Evolutionary conservation across 2,113 vertebrate species (phyloP).

Genomic region (Pseudorectes ferrugineus): DNA sequence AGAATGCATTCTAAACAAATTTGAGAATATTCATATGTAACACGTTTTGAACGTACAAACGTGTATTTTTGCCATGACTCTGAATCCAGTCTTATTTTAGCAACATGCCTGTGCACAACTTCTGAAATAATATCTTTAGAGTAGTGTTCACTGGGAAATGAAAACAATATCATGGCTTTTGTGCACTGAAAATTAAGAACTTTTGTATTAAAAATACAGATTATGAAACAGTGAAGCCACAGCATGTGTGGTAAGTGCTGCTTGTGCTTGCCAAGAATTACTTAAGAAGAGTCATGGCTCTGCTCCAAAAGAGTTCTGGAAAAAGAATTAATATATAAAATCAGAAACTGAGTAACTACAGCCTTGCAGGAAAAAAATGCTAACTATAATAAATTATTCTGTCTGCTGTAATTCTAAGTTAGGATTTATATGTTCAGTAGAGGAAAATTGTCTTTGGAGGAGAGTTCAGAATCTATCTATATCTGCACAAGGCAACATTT

Average conservation of each 20-base stretch:
- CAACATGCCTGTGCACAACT: neutral
- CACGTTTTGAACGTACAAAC: fast-evolving
- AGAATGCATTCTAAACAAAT: neutral
- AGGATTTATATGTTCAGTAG: neutral
- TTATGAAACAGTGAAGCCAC: neutral
- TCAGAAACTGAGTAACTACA: neutral
- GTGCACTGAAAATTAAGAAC: neutral
- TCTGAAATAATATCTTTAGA: neutral
- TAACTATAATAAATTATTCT: neutral
- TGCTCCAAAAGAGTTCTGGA: neutral
- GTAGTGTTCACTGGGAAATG: neutral
- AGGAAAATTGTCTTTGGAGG: neutral
- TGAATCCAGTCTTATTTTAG: neutral
- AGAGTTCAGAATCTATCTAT: neutral
- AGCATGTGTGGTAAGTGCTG: neutral
- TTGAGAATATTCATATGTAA: neutral
- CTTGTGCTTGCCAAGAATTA: neutral
- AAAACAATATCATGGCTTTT: neutral
- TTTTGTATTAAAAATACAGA: neutral
- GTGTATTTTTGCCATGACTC: neutral
- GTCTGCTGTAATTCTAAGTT: neutral
- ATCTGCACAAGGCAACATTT: neutral
- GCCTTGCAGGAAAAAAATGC: neutral
- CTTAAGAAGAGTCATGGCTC: neutral
- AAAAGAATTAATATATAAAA: neutral